Conservation (phyloP, 2,888 invertebrate genomes). For the Blastobasis adustella region DNA sequence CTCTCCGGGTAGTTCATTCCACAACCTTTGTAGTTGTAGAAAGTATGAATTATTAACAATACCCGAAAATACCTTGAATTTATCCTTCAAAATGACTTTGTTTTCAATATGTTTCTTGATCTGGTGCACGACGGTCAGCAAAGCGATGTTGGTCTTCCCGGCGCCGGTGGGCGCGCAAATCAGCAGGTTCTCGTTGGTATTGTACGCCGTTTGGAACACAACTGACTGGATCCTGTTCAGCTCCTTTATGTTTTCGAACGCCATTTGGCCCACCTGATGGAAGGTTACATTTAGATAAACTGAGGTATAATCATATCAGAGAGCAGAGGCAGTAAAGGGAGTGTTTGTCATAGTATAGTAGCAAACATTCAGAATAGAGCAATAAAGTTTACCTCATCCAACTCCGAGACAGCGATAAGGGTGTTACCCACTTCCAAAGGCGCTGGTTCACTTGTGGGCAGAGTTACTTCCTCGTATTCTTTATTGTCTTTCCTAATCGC, state of each 20-base stretch:
- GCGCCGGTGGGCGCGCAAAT: constrained; percentile 99
- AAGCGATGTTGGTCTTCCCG: constrained; percentile 98
- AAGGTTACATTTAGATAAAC: no score
- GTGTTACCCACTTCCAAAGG: constrained; percentile 77
- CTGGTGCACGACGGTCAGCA: constrained; percentile 93
- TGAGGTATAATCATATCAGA: constrained; percentile 4
- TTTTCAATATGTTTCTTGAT: constrained; percentile 89
- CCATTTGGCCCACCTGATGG: constrained; percentile 88
- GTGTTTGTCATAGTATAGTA: not conserved
- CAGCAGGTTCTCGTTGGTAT: constrained; percentile 96
- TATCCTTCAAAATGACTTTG: constrained; percentile 88
- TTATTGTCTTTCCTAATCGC: constrained; percentile 82
- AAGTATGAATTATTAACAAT: no score
- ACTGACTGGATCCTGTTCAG: constrained; percentile 97
- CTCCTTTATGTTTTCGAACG: constrained; percentile 89
- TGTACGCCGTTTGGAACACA: constrained; percentile 96
- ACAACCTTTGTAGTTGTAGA: no score
- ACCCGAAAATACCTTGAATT: constrained; percentile 84
- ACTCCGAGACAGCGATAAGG: constrained; percentile 75
- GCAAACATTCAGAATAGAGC: not conserved
- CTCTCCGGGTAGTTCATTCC: no score
- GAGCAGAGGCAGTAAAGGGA: no score
- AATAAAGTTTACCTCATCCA: constrained; percentile 74
- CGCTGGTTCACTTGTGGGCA: constrained; percentile 80
- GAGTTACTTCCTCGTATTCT: constrained; percentile 89